phyloP scores from a whole-genome alignment of 1,140 invertebrate genomes.

The Bombyx mandarina region DNA sequence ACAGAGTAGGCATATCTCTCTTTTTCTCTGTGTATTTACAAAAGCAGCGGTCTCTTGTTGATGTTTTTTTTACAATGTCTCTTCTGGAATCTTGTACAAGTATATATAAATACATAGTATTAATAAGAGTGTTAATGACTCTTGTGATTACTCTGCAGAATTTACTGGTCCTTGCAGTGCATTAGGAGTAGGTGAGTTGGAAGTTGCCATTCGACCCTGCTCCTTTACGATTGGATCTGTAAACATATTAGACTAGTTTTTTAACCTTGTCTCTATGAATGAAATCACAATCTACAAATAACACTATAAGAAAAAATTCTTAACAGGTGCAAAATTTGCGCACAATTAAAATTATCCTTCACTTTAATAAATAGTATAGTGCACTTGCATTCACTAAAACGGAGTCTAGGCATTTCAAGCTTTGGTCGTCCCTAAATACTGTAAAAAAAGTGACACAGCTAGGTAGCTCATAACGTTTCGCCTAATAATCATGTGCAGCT shows the following conservation, averaged over 20 bases:
- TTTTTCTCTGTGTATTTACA: slow-evolving; percentile 40
- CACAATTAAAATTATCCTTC: too few species aligned
- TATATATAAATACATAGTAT: slow-evolving; percentile 66
- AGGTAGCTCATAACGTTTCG: too few species aligned
- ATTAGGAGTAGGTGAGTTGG: slow-evolving; percentile 66
- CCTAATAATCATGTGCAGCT: too few species aligned
- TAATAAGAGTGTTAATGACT: slow-evolving; percentile 54
- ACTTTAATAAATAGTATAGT: too few species aligned
- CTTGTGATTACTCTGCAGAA: slow-evolving; percentile 63
- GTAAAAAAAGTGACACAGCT: too few species aligned
- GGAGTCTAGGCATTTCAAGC: too few species aligned
- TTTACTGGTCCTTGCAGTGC: slow-evolving; percentile 69
- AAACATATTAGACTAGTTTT: slow-evolving; percentile 43
- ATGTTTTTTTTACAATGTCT: slow-evolving; percentile 38
- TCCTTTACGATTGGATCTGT: slow-evolving; percentile 92
- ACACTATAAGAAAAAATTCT: too few species aligned
- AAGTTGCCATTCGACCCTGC: slow-evolving; percentile 79
- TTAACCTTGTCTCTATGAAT: neutral
- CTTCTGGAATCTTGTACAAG: slow-evolving; percentile 61
- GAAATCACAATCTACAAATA: too few species aligned
- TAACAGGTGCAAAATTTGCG: too few species aligned
- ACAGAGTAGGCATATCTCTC: slow-evolving; percentile 28
- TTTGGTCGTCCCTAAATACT: too few species aligned
- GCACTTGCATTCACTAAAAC: too few species aligned
- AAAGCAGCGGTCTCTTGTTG: slow-evolving; percentile 36